These are phyloP conservation scores for Ploceus nigricollis DNA, from an alignment of 2,113 vertebrate species.

Conservation along the genomic window DNA sequence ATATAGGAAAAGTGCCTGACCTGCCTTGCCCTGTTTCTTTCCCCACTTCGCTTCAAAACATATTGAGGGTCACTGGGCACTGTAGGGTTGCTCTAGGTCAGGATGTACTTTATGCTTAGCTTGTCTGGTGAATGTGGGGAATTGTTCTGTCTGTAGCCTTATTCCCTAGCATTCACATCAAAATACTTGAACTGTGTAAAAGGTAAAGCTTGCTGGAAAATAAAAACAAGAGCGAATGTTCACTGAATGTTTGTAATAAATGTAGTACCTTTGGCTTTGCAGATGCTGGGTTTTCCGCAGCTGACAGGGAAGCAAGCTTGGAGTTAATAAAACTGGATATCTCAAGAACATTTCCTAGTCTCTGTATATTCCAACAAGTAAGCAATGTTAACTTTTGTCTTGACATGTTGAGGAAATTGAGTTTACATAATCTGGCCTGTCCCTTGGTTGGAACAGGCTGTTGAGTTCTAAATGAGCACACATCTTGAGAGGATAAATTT, in stretches of 20 bases:
- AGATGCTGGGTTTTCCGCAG: conserved; percentile 84
- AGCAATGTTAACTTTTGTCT: conserved; percentile 6
- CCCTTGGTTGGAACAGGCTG: background rate
- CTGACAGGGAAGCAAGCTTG: conserved; percentile 91
- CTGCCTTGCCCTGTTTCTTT: background rate
- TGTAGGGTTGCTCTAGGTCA: background rate
- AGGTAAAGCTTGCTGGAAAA: background rate
- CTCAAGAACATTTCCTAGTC: conserved; percentile 91
- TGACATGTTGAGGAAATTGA: background rate
- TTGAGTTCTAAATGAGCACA: background rate
- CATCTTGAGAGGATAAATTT: background rate
- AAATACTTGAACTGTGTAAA: background rate
- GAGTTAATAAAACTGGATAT: conserved; percentile 97
- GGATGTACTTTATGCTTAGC: background rate
- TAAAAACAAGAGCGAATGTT: fast-evolving
- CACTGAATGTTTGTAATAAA: background rate
- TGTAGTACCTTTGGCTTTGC: background rate
- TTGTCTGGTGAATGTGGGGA: background rate
- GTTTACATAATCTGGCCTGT: background rate
- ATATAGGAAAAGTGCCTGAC: background rate
- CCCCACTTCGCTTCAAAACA: background rate
- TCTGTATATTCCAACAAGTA: conserved; percentile 97
- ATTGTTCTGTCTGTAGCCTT: background rate
- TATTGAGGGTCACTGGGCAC: background rate
- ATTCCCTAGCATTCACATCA: background rate